A percentile compares a stretch with the other conserved stretches of the same genome.
Evolutionary conservation across 2,888 invertebrate genomes (phyloP).

Genomic region (Hoplodrina ambigua): DNA sequence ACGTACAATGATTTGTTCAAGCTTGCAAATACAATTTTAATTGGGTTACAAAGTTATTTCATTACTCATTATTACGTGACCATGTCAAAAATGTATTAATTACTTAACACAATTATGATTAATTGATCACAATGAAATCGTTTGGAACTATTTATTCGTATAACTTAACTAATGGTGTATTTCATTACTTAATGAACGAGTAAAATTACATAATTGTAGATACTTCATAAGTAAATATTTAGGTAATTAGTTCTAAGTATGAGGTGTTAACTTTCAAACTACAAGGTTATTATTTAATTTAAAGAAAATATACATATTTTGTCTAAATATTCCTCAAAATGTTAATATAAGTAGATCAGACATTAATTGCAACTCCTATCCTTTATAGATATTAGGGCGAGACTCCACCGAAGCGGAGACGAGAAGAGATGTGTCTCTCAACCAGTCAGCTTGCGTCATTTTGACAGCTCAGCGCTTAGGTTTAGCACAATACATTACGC

Average conservation of each 20-base stretch:
- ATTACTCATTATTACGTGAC: constrained; percentile 52
- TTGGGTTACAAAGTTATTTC: constrained; percentile 56
- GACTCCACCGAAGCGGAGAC: too few relatives aligned
- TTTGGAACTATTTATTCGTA: constrained; percentile 11
- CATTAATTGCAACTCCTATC: constrained; percentile 1
- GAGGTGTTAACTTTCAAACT: constrained; percentile 48
- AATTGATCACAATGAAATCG: constrained; percentile 43
- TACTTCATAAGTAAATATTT: constrained; percentile 3
- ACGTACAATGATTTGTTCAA: constrained; percentile 34
- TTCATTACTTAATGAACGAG: too few relatives aligned
- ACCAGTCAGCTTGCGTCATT: too few relatives aligned
- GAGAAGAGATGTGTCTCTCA: too few relatives aligned
- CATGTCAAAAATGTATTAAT: constrained; percentile 43
- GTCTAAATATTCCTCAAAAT: neutral
- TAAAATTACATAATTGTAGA: too few relatives aligned
- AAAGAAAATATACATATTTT: neutral
- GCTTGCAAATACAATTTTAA: constrained; percentile 53
- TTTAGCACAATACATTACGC: too few relatives aligned
- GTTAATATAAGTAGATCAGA: neutral
- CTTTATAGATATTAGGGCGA: too few relatives aligned
- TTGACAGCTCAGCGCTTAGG: too few relatives aligned
- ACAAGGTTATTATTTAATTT: constrained; percentile 56
- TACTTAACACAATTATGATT: constrained; percentile 38
- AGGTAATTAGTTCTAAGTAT: constrained; percentile 7
- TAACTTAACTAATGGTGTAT: constrained; percentile 3